Base-by-base conservation (phyloP, 2,113 vertebrate species). In the Gallinago paraguaiae region DNA sequence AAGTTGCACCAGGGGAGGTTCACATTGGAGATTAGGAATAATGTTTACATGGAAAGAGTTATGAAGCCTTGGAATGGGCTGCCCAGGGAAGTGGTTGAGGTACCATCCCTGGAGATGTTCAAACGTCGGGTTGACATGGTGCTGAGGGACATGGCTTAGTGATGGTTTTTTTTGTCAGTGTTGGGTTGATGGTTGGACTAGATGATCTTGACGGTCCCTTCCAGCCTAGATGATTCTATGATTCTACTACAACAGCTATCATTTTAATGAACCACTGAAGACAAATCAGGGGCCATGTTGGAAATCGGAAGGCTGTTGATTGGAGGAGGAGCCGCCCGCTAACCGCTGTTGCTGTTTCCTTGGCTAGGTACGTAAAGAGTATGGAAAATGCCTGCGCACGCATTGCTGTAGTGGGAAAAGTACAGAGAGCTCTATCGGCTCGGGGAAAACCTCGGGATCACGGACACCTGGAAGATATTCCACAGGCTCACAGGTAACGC, bases 401-500 rank as follows among this genome's bases (percentile, higher is more conserved):
- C 99, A 99, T 86, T 99, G 99, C 96, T 99, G 99, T 98, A 99
- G 99, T 41, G 98, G 99, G 19, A 99, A 99, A 98, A 99, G 99
- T 93, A 99, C 99, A 96, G 99, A 99, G 82, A 99, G 98, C 91
- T 99, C 99, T 78, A 98, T 99, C 1, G 99, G 99, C 96, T 99
- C 99, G 80, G 99, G 98, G 88, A 99, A 99, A 97, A 99, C 99
- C 92, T 98, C 98, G 24, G 98, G 98, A 79, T 98, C 99, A 17
- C 98, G 99, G 31, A 98, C 98, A 74, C 99, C 99, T 27, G 99
- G 99, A 93, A 98, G 99, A 46, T 99, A 99, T 72, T 98, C 99
- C 17, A 98, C 99, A 69, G 99, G 98, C 82, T 99, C 99, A 69
- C 99, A 99, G 99, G 99, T 99, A 98, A 98, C 7, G 7, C 10